Evolutionary conservation across 1,140 invertebrate species (phyloP).

Genomic region (Polypedilum vanderplanki): DNA sequence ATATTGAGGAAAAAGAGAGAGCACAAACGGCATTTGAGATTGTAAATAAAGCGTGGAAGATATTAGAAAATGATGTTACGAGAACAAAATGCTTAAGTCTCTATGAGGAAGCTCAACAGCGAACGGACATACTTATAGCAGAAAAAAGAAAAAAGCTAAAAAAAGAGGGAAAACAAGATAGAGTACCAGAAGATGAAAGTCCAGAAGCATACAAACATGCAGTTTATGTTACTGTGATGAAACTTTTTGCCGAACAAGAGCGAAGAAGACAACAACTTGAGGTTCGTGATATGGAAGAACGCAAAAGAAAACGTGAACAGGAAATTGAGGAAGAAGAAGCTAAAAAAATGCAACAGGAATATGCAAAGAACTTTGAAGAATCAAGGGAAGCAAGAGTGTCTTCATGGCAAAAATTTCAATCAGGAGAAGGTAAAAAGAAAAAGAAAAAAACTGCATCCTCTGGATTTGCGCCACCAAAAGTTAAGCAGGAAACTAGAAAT

Average conservation of each 20-base stretch:
- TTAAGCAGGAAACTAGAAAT: conserved; percentile 89
- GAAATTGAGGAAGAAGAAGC: conserved; percentile 90
- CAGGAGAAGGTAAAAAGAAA: conserved; percentile 64
- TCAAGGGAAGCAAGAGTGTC: conserved; percentile 88
- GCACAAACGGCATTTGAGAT: conserved; percentile 93
- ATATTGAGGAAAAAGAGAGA: conserved; percentile 84
- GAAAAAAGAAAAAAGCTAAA: conserved; percentile 93
- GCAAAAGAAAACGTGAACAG: conserved; percentile 89
- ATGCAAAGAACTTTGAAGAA: conserved; percentile 98
- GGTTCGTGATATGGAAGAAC: conserved; percentile 84
- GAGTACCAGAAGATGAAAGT: conserved; percentile 87
- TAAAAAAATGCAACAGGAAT: conserved; percentile 82
- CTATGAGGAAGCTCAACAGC: conserved; percentile 92
- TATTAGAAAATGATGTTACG: conserved; percentile 89
- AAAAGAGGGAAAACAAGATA: conserved; percentile 77
- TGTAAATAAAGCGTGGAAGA: conserved; percentile 94
- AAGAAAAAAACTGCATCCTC: conserved; percentile 60
- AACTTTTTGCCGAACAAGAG: conserved; percentile 96
- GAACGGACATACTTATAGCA: conserved; percentile 83
- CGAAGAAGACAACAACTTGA: conserved; percentile 76
- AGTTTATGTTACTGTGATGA: conserved; percentile 96
- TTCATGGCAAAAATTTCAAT: conserved; percentile 92
- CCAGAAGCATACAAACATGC: conserved; percentile 87
- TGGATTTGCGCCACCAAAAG: conserved; percentile 87
- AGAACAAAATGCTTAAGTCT: conserved; percentile 92